These are phyloP conservation scores for Pantherophis vulpinus DNA, from an alignment of 2,797 vertebrate genomes.

Conservation along the genomic window DNA sequence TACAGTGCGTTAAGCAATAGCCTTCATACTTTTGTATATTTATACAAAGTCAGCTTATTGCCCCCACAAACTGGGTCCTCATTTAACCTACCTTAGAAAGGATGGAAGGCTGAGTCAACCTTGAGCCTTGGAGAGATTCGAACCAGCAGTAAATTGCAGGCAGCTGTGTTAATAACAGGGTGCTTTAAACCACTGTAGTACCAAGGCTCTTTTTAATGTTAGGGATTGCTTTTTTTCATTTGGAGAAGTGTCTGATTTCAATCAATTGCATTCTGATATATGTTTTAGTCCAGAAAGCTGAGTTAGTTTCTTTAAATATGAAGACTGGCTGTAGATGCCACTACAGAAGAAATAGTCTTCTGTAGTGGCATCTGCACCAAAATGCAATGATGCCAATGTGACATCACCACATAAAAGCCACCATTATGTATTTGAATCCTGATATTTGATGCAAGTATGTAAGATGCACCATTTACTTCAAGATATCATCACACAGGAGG, in stretches of 20 bases:
- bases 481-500: neutral
- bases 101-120: no score
- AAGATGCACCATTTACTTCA: neutral
- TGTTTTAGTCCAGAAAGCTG: neutral
- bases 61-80: no score
- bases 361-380: neutral
- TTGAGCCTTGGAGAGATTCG: no score
- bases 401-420: neutral
- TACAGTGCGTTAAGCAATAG: no score
- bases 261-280: neutral
- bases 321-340: neutral
- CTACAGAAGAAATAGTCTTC: neutral
- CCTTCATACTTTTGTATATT: no score
- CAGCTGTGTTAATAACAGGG: no score
- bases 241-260: neutral
- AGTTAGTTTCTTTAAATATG: neutral
- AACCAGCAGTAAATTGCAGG: no score
- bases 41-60: no score
- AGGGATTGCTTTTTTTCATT: neutral
- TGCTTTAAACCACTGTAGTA: no score
- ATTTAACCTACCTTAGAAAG: no score
- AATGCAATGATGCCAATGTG: neutral
- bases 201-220: no score
- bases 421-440: neutral
- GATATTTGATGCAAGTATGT: neutral